Percentiles rank a stretch among this genome's conserved stretches.
Conservation (phyloP, 2,113 vertebrate genomes). For the Mixornis gularis region DNA sequence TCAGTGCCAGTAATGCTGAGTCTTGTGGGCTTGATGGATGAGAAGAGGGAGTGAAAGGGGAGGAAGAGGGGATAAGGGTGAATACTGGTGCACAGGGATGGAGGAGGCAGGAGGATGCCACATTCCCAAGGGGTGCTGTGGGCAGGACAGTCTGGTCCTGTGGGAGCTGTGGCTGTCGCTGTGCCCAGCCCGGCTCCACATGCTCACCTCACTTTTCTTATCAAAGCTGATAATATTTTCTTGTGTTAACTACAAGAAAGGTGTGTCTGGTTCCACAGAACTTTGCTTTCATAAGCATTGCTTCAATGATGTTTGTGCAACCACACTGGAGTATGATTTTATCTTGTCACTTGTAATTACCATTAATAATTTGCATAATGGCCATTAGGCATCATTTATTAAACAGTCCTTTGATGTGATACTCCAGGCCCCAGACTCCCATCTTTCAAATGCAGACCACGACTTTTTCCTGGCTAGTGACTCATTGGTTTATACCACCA, state of each 20-base stretch:
- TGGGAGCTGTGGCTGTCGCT: not conserved
- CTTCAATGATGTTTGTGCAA: conserved; percentile 55
- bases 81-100: accelerated
- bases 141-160: not conserved
- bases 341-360: conserved; percentile 63
- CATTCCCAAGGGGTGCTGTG: not conserved
- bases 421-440: conserved; percentile 33
- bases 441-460: conserved; percentile 29
- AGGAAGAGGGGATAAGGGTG: not conserved
- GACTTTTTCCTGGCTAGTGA: conserved; percentile 30
- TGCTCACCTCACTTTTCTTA: not conserved
- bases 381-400: conserved; percentile 38
- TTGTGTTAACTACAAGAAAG: conserved; percentile 45
- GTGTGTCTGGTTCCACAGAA: not conserved
- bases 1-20: not conserved
- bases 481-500: conserved; percentile 8
- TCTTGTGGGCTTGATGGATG: accelerated
- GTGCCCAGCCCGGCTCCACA: not conserved
- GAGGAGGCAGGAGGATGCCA: not conserved
- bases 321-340: conserved; percentile 22
- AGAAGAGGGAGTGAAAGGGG: not conserved
- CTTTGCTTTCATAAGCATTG: conserved; percentile 49
- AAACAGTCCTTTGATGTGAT: conserved; percentile 57
- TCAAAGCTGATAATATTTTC: conserved; percentile 18
- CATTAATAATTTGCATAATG: conserved; percentile 48